phyloP scores from a whole-genome alignment of 1,140 invertebrate genomes.

The Drosophila aff. region DNA sequence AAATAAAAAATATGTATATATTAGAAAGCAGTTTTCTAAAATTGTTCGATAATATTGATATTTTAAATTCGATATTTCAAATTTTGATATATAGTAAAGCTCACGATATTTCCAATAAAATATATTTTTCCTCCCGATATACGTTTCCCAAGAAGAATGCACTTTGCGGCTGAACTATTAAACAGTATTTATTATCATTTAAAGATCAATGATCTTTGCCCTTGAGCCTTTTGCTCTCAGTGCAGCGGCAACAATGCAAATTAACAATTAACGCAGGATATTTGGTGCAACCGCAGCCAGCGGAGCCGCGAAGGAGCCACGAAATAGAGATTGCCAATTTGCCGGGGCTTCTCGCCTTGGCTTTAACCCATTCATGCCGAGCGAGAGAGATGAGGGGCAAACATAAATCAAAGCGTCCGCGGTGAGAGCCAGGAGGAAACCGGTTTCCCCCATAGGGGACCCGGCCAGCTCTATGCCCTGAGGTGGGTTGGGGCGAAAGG shows the following conservation, averaged over 20 bases:
- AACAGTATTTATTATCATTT: not conserved
- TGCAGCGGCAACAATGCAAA: conserved; percentile 37
- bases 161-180: not conserved
- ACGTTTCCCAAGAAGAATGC: not conserved
- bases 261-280: conserved; percentile 67
- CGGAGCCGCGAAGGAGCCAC: conserved; percentile 34
- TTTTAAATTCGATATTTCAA: no score
- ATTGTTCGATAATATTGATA: no score
- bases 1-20: no score
- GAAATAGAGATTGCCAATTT: conserved; percentile 43
- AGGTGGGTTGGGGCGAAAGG: conserved; percentile 2
- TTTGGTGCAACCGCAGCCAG: conserved; percentile 52
- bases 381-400: not conserved
- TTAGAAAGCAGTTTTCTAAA: no score
- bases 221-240: conserved; percentile 7
- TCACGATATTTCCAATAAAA: no score
- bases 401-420: conserved; percentile 18
- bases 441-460: conserved; percentile 5
- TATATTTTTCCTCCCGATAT: not conserved
- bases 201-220: not conserved
- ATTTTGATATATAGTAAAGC: no score
- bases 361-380: conserved; percentile 11
- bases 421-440: conserved; percentile 1
- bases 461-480: not conserved
- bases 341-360: conserved; percentile 23